These are phyloP conservation scores for Noctua janthe DNA, from an alignment of 2,888 invertebrate genomes.

Conservation along the genomic window DNA sequence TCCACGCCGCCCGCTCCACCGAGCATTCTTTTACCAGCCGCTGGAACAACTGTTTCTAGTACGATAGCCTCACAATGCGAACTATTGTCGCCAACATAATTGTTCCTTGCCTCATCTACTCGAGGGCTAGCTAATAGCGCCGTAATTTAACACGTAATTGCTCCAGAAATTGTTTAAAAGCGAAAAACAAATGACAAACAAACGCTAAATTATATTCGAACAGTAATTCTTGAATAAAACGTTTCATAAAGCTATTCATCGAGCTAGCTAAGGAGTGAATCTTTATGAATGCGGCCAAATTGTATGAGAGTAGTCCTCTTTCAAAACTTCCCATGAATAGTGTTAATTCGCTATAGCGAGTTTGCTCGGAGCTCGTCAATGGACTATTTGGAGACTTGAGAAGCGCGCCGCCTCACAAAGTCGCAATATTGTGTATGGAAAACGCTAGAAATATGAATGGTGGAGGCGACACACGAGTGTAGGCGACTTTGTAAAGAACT, in stretches of 20 bases:
- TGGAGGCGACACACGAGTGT: constrained; percentile 79
- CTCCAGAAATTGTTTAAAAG: constrained; percentile 42
- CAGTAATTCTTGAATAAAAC: constrained; percentile 79
- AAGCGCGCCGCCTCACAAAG: constrained; percentile 83
- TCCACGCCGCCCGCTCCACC: constrained; percentile 72
- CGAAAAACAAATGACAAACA: constrained; percentile 41
- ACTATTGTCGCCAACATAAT: constrained; percentile 82
- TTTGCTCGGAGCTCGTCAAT: constrained; percentile 89
- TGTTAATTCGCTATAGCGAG: constrained; percentile 90
- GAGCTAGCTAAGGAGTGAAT: constrained; percentile 88
- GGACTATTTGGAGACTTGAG: constrained; percentile 89
- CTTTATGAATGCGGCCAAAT: constrained; percentile 91
- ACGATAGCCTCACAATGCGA: constrained; percentile 81
- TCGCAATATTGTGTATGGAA: constrained; percentile 89
- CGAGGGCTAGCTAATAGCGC: constrained; percentile 79
- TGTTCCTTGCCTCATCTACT: constrained; percentile 81
- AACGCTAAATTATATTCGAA: constrained; percentile 75
- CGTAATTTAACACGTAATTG: constrained; percentile 73
- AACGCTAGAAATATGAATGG: constrained; percentile 88
- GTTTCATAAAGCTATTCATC: constrained; percentile 88
- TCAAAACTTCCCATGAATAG: constrained; percentile 90
- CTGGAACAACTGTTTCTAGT: constrained; percentile 82
- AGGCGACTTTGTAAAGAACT: constrained; percentile 81
- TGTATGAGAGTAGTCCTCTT: constrained; percentile 90
- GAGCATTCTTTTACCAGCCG: constrained; percentile 75